phyloP scores from a whole-genome alignment of 2,113 vertebrate genomes.

The Elephantulus edwardii region DNA sequence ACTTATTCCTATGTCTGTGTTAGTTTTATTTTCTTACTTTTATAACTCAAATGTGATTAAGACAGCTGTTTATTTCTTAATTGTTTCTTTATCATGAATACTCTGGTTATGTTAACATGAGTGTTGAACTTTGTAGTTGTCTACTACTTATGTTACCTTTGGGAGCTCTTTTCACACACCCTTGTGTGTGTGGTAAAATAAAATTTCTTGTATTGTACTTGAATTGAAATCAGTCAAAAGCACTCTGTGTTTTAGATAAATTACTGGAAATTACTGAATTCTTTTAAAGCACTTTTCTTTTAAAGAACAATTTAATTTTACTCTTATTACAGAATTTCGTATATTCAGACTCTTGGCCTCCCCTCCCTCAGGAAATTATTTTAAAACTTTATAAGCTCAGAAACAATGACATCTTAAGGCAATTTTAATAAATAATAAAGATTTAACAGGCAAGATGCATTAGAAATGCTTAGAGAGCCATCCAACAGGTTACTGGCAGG shows the following conservation, averaged over 20 bases:
- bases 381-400: not conserved
- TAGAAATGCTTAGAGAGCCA: constrained; percentile 3
- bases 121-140: constrained; percentile 11
- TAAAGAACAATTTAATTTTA: constrained; percentile 46
- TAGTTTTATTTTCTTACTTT: not conserved
- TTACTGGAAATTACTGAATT: not conserved
- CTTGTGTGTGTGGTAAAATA: not conserved
- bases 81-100: not conserved
- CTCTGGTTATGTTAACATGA: not conserved
- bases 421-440: constrained; percentile 18
- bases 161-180: not conserved
- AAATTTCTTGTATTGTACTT: constrained; percentile 33
- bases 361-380: not conserved
- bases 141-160: not conserved
- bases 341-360: not conserved
- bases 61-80: not conserved
- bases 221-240: not conserved
- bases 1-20: not conserved
- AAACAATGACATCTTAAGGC: not conserved
- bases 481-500: constrained; percentile 15
- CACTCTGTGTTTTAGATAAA: not conserved
- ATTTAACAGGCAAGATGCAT: not conserved
- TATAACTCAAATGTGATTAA: not conserved
- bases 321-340: constrained; percentile 38
- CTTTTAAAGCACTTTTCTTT: constrained; percentile 7